Conservation (phyloP, 2,113 vertebrate species). For the Bombycilla garrulus region DNA sequence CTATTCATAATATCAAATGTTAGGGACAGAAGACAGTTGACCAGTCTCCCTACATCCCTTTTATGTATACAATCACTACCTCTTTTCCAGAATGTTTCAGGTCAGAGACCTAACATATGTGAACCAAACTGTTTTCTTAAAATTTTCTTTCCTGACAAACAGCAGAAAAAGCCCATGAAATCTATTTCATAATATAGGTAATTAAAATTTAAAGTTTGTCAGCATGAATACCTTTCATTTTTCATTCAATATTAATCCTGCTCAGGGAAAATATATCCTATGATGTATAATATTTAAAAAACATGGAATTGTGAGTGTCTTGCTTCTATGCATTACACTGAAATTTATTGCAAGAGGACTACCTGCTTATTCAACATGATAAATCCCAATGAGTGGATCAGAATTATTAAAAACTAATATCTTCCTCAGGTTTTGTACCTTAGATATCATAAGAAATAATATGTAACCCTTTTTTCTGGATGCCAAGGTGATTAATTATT, state of each 20-base stretch:
- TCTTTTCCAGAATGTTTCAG: not conserved
- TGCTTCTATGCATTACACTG: not conserved
- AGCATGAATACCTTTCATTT: not conserved
- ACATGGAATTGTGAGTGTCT: not conserved
- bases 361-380: not conserved
- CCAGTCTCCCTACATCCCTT: not conserved
- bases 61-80: not conserved
- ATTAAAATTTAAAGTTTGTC: not conserved
- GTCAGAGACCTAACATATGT: not conserved
- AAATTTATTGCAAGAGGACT: not conserved
- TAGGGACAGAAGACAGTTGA: not conserved
- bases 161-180: not conserved
- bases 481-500: slow-evolving; percentile 57
- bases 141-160: not conserved
- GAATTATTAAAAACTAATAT: slow-evolving; percentile 62
- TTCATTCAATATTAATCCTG: not conserved
- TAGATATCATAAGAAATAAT: slow-evolving; percentile 27
- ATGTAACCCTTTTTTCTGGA: slow-evolving; percentile 26
- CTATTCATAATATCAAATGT: not conserved
- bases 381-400: not conserved
- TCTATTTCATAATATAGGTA: not conserved
- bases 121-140: not conserved
- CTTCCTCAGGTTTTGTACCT: not conserved
- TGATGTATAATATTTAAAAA: not conserved
- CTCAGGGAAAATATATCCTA: not conserved